A percentile compares a stretch with the other conserved stretches of the same genome.
phyloP scores from a whole-genome alignment of 2,113 vertebrate species.

The Bos indicus region DNA sequence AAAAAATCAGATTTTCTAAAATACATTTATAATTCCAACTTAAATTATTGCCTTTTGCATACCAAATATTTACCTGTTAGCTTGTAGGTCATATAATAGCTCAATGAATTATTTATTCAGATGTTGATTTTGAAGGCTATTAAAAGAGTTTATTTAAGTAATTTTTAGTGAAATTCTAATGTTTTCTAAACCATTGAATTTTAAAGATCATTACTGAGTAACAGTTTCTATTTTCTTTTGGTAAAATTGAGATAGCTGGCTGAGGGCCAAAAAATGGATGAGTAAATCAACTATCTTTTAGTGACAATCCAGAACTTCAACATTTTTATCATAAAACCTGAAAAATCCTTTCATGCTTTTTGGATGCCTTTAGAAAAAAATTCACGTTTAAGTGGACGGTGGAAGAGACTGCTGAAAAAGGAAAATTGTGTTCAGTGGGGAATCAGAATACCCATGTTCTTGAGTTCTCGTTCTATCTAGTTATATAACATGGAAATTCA shows the following conservation, averaged over 20 bases:
- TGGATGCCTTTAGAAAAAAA: neutral
- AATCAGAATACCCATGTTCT: neutral
- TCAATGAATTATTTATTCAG: slow-evolving; percentile 55
- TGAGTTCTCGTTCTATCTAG: neutral
- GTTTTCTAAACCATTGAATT: neutral
- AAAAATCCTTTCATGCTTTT: neutral
- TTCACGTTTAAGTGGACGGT: neutral
- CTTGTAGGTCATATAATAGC: slow-evolving; percentile 24
- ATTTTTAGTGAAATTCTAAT: slow-evolving; percentile 39
- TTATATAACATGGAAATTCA: neutral
- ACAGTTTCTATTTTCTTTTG: neutral
- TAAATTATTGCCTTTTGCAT: slow-evolving; percentile 52
- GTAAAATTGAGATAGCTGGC: neutral
- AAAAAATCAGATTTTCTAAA: slow-evolving; percentile 64
- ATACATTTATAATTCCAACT: slow-evolving; percentile 19
- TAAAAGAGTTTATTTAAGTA: slow-evolving; percentile 34
- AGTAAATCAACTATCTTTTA: neutral
- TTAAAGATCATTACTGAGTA: slow-evolving; percentile 30
- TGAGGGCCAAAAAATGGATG: neutral
- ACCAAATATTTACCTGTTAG: slow-evolving; percentile 54
- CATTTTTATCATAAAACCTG: neutral
- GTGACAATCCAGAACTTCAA: neutral
- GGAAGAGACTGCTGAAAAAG: neutral
- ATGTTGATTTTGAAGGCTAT: slow-evolving; percentile 45
- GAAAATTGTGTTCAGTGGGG: neutral